These are phyloP conservation scores for Rhingia campestris DNA, from an alignment of 2,888 invertebrate genomes.

Conservation along the genomic window DNA sequence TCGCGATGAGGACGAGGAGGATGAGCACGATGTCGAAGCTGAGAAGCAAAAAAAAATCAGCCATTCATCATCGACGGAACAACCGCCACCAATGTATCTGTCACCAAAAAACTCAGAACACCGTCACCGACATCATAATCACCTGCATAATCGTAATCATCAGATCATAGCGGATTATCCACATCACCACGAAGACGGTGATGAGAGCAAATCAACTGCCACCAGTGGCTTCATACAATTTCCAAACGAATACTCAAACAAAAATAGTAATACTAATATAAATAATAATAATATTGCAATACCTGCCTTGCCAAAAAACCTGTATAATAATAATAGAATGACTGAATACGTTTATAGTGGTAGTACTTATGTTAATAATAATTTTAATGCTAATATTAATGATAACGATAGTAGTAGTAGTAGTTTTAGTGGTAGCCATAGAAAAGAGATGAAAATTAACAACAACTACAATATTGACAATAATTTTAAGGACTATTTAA, in stretches of 20 bases:
- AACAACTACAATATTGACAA: slow-evolving; percentile 77
- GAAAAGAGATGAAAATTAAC: slow-evolving; percentile 51
- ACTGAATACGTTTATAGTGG: slow-evolving; percentile 73
- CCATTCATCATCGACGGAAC: slow-evolving; percentile 20
- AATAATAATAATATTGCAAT: slow-evolving; percentile 79
- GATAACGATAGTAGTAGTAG: slow-evolving; percentile 75
- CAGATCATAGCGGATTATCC: slow-evolving; percentile 3
- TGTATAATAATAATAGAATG: slow-evolving; percentile 78
- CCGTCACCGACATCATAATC: slow-evolving; percentile 56
- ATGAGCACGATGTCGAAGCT: slow-evolving; percentile 32
- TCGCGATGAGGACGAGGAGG: slow-evolving; percentile 63
- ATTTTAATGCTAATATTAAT: slow-evolving; percentile 54
- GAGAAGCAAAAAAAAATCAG: slow-evolving; percentile 47
- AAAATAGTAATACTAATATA: slow-evolving; percentile 77
- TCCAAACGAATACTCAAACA: slow-evolving; percentile 82
- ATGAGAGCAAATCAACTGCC: slow-evolving; percentile 63
- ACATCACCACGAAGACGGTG: slow-evolving; percentile 7
- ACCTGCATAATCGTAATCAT: slow-evolving; percentile 45
- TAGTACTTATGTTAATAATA: slow-evolving; percentile 69
- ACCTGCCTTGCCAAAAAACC: slow-evolving; percentile 83
- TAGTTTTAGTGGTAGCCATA: slow-evolving; percentile 26
- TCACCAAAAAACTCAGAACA: slow-evolving; percentile 58
- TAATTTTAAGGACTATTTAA: slow-evolving; percentile 79
- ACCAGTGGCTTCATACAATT: slow-evolving; percentile 75
- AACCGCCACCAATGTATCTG: slow-evolving; percentile 47